Conservation (phyloP, 1,140 invertebrate species). For the Meloidogyne chitwoodi region DNA sequence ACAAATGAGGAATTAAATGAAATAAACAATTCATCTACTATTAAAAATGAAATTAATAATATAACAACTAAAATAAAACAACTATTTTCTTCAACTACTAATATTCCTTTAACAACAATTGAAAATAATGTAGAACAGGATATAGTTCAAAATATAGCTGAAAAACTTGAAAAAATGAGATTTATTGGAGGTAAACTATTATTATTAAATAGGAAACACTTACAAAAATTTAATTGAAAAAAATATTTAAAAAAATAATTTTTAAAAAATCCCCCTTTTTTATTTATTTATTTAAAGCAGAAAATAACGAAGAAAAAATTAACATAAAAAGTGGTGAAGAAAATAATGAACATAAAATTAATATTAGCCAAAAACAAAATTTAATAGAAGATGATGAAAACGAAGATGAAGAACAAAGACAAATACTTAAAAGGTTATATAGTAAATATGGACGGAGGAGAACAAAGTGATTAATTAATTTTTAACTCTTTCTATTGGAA, state of each 20-base stretch:
- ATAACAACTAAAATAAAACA: neutral
- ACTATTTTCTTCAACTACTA: neutral
- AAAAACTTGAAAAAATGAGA: neutral
- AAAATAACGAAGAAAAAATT: neutral
- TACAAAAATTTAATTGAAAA: too few species aligned
- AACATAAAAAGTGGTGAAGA: neutral
- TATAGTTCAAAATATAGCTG: neutral
- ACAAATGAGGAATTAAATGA: neutral
- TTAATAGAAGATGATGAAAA: neutral
- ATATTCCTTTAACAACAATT: neutral
- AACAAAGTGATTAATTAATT: neutral
- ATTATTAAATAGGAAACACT: too few species aligned
- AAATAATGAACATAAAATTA: neutral
- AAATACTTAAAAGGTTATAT: conserved; percentile 13
- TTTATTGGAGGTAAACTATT: neutral
- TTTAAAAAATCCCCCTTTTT: too few species aligned
- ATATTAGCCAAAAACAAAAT: neutral
- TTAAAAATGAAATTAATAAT: neutral
- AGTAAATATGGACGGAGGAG: conserved; percentile 16
- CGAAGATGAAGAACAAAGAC: conserved; percentile 11
- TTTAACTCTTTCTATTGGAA: too few species aligned
- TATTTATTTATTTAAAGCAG: neutral
- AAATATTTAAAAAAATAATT: neutral
- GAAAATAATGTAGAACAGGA: neutral
- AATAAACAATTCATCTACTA: neutral